Conservation (phyloP, 2,113 vertebrate genomes). For the Felis catus region DNA sequence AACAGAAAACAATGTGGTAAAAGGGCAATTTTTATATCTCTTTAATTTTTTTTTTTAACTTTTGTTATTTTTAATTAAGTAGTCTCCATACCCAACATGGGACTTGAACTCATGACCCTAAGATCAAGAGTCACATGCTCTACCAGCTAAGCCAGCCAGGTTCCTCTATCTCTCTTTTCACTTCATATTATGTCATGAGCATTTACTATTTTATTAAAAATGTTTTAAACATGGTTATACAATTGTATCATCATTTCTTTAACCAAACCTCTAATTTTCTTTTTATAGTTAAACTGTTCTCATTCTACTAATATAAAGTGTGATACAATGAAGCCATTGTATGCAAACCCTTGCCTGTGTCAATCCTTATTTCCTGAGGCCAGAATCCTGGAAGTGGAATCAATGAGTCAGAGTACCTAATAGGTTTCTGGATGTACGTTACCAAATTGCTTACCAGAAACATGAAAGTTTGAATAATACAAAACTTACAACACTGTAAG, state of each 20-base stretch:
- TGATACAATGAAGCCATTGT: neutral
- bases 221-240: neutral
- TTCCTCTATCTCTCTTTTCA: neutral
- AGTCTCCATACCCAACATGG: too few species aligned
- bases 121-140: too few species aligned
- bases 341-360: neutral
- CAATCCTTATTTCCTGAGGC: neutral
- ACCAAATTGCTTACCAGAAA: slow-evolving; percentile 8
- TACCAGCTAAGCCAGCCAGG: too few species aligned
- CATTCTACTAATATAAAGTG: neutral
- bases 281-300: neutral
- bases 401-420: neutral
- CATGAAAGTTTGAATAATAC: neutral
- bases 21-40: too few species aligned
- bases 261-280: neutral
- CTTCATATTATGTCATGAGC: neutral
- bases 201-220: neutral
- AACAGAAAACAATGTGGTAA: too few species aligned
- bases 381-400: neutral
- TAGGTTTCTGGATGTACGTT: neutral
- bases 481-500: neutral
- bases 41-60: too few species aligned
- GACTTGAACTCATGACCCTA: too few species aligned
- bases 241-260: slow-evolving; percentile 1
- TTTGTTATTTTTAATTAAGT: too few species aligned